Percentiles rank a stretch among this genome's conserved stretches.
Conservation (phyloP, 2,113 vertebrate genomes). For the Cheirogaleus medius region DNA sequence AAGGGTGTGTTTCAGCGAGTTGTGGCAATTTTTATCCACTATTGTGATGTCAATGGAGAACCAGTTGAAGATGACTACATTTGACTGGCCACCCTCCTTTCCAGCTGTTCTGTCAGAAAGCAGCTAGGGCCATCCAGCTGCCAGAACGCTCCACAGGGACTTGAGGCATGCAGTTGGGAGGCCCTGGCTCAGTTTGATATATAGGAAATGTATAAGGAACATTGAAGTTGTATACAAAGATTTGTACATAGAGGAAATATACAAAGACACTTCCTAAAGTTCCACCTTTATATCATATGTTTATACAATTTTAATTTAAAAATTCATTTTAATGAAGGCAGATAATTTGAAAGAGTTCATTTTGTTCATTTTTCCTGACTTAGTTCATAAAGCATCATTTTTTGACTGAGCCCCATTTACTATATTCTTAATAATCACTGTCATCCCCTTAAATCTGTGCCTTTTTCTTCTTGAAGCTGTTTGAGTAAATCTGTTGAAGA, state of each 20-base stretch:
- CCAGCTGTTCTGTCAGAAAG: conserved; percentile 56
- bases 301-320: conserved; percentile 90
- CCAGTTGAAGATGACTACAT: conserved; percentile 98
- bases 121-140: conserved; percentile 49
- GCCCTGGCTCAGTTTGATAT: conserved; percentile 72
- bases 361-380: conserved; percentile 79
- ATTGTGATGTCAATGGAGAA: conserved; percentile 96
- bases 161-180: conserved; percentile 59
- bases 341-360: conserved; percentile 80
- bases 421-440: conserved; percentile 82
- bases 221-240: conserved; percentile 85
- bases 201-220: conserved; percentile 84
- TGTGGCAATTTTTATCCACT: conserved; percentile 97
- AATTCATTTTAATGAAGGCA: conserved; percentile 86
- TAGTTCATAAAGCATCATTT: conserved; percentile 79
- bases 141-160: conserved; percentile 53
- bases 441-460: conserved; percentile 87
- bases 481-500: conserved; percentile 86
- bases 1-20: conserved; percentile 95
- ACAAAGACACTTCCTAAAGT: conserved; percentile 81
- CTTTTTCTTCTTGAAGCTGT: conserved; percentile 85
- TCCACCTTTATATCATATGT: conserved; percentile 89
- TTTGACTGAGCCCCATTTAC: conserved; percentile 77
- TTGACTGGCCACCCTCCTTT: conserved; percentile 75
- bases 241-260: conserved; percentile 85